These are phyloP conservation scores for Atethmia centrago DNA, from an alignment of 2,888 invertebrate species.

Conservation along the genomic window DNA sequence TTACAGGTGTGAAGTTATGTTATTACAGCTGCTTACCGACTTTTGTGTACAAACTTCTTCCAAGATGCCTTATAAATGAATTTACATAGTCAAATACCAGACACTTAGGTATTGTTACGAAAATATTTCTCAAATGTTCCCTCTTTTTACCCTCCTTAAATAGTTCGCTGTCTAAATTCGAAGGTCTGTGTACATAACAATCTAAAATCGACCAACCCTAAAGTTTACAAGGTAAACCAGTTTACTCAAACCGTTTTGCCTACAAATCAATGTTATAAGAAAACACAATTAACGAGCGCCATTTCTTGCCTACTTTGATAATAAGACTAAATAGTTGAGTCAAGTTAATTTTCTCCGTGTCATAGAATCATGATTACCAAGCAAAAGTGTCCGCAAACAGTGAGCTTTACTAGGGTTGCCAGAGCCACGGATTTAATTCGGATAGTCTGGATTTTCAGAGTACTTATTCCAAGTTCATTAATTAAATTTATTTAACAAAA, in stretches of 20 bases:
- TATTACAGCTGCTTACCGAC: background rate
- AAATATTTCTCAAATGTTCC: background rate
- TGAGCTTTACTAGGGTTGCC: conserved; percentile 34
- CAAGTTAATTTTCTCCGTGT: conserved; percentile 63
- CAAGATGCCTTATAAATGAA: background rate
- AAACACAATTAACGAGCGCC: conserved; percentile 50
- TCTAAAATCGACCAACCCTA: background rate
- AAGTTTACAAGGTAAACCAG: conserved; percentile 2
- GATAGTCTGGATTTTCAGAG: background rate
- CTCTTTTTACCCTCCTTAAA: background rate
- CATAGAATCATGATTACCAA: conserved; percentile 67
- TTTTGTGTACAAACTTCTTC: background rate
- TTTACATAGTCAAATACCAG: background rate
- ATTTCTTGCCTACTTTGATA: conserved; percentile 40
- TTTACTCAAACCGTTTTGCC: conserved; percentile 26
- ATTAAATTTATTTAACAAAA: too few relatives aligned
- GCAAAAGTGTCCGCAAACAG: conserved; percentile 62
- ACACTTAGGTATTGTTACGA: background rate
- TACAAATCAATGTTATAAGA: conserved; percentile 37
- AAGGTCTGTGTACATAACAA: conserved; percentile 1
- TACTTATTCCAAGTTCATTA: too few relatives aligned
- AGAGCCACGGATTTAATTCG: background rate
- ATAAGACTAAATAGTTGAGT: conserved; percentile 62
- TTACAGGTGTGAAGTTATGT: too few relatives aligned
- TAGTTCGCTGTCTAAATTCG: background rate